phyloP scores from a whole-genome alignment of 2,888 invertebrate species.

The Cephus rjabovi region DNA sequence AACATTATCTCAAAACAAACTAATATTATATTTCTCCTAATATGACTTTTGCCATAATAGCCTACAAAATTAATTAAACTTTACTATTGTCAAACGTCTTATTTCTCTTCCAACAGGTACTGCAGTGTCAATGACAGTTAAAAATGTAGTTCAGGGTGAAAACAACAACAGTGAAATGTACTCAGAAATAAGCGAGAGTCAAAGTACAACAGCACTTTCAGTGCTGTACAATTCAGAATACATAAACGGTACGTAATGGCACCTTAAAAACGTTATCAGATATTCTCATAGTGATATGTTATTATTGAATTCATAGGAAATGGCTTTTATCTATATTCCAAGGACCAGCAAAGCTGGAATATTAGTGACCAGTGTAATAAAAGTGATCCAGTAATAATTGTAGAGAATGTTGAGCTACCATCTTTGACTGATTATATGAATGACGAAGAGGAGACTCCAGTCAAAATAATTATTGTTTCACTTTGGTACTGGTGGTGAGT shows the following conservation, averaged over 20 bases:
- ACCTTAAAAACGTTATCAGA: not conserved
- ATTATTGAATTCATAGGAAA: constrained; percentile 69
- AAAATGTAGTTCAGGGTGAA: constrained; percentile 10
- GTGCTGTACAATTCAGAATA: constrained; percentile 80
- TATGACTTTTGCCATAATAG: not conserved
- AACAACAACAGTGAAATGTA: constrained; percentile 23
- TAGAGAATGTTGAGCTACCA: constrained; percentile 22
- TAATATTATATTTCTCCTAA: not conserved
- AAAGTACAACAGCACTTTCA: constrained; percentile 75
- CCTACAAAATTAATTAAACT: not conserved
- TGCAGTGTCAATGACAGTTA: constrained; percentile 24
- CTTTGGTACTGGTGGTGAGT: constrained; percentile 83
- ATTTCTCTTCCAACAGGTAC: constrained; percentile 21
- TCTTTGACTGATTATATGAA: constrained; percentile 42
- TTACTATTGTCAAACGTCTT: not conserved
- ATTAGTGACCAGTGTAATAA: constrained; percentile 65
- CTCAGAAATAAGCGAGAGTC: constrained; percentile 52
- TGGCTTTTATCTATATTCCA: constrained; percentile 82
- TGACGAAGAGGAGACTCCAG: constrained; percentile 72
- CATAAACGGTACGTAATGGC: constrained; percentile 71
- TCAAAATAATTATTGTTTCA: constrained; percentile 78
- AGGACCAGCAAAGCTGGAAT: constrained; percentile 69
- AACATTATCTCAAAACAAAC: not conserved
- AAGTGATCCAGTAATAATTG: constrained; percentile 22
- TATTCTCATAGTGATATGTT: not conserved